These are phyloP conservation scores for Creontiades dilutus DNA, from an alignment of 2,888 invertebrate genomes.

Conservation along the genomic window DNA sequence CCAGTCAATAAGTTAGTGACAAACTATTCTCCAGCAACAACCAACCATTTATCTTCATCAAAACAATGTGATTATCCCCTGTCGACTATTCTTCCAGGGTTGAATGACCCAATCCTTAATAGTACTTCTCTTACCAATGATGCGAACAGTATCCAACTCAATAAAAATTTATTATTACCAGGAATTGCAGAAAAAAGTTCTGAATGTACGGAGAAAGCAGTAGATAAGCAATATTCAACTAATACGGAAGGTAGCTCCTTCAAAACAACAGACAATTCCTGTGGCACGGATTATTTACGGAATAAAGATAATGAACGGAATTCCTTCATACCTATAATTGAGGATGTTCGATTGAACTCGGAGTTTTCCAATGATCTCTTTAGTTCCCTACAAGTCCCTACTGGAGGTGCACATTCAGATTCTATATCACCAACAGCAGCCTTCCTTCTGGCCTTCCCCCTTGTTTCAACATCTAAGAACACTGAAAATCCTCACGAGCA, in stretches of 20 bases:
- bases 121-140: conserved; percentile 21
- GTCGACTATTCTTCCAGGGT: conserved; percentile 51
- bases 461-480: conserved; percentile 83
- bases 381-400: conserved; percentile 82
- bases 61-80: conserved; percentile 61
- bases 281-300: conserved; percentile 64
- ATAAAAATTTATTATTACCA: neutral
- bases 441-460: conserved; percentile 86
- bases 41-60: neutral
- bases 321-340: conserved; percentile 74
- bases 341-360: conserved; percentile 78
- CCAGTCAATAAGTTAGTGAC: neutral
- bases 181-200: neutral
- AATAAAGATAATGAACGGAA: conserved; percentile 74
- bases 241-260: conserved; percentile 67
- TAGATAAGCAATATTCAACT: conserved; percentile 63
- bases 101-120: conserved; percentile 54
- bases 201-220: conserved; percentile 29
- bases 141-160: neutral
- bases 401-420: conserved; percentile 79
- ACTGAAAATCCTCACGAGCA: conserved; percentile 80
- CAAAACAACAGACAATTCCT: conserved; percentile 51
- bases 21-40: neutral
- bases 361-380: conserved; percentile 83
- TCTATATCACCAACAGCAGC: conserved; percentile 88